Evolutionary conservation across 2,113 vertebrate species (phyloP).

Genomic region (pig (Sus scrofa)): DNA sequence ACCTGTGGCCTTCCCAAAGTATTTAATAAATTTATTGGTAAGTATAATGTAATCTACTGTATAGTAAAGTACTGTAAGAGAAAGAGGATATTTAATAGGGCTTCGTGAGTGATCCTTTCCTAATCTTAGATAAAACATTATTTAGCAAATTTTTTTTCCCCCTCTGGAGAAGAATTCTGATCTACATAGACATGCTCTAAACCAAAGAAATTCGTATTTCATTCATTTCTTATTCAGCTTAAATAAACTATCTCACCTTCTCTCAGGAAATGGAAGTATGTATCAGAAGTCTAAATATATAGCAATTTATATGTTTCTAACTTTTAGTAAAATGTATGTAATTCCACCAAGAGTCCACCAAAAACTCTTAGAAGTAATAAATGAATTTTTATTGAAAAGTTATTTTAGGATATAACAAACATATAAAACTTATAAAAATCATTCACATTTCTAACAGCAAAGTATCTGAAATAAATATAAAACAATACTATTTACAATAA

Average conservation of each 20-base stretch:
- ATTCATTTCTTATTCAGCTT: neutral
- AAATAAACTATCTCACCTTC: neutral
- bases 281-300: neutral
- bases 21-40: constrained; percentile 9
- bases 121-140: neutral
- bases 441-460: neutral
- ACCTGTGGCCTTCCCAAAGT: neutral
- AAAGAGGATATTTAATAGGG: neutral
- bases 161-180: neutral
- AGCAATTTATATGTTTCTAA: neutral
- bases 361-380: neutral
- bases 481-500: too few species aligned
- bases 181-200: neutral
- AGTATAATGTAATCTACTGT: neutral
- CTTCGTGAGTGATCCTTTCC: neutral
- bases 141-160: neutral
- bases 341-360: neutral
- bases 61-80: neutral
- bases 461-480: neutral
- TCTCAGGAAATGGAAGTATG: neutral
- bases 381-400: neutral
- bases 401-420: neutral
- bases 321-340: neutral
- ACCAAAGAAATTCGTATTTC: neutral
- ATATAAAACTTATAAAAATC: neutral